Base-by-base conservation (phyloP, 2,113 vertebrate genomes). In the Eretmochelys imbricata region DNA sequence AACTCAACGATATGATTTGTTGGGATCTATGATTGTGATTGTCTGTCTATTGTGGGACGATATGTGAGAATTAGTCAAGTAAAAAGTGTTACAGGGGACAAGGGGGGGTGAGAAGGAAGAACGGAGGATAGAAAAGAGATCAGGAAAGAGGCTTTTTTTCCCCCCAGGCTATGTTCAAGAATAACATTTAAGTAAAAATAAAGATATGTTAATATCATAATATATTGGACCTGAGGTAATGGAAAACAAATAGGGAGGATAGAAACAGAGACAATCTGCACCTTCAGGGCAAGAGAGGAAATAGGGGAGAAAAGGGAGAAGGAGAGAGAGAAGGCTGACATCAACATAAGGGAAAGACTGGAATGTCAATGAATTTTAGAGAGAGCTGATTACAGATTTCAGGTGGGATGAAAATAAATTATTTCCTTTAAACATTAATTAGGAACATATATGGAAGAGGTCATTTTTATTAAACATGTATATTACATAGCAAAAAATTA, bases 221-320 rank as follows among this genome's bases (percentile, higher is more conserved):
- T 54, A 25, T 65, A 5, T 78, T 49, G 5, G 0, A 1, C 4
- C n/a, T 62, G 9, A 46, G 1, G 9, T 1, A 9, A 6, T 59
- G 81, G 46, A 42, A 22, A 46, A 83, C 31, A 42, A 83, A 29
- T 29, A 29, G 38, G 1, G 82, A 50, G 27, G 2, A 42, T 42
- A 2, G 79, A 78, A 11, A 57, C 2, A 75, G 2, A 8, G 2
- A 9, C 55, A 92, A 82, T 72, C 1, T 1, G 5, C 82, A 38
- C 53, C 17, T 8, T 59, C 16, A 20, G 80, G 12, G 49, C 4
- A 42, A 27, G 42, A 48, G 12, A 78, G 24, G 46, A 54, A 94
- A 90, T 48, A 4, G 69, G 76, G 46, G 3, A 25, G 38, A 59
- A 55, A 69, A 38, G 3, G 1, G 4, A 38, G 22, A 84, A 89